These are phyloP conservation scores for Clarias macrocephalus DNA, from an alignment of 2,113 vertebrate species.

Conservation along the genomic window DNA sequence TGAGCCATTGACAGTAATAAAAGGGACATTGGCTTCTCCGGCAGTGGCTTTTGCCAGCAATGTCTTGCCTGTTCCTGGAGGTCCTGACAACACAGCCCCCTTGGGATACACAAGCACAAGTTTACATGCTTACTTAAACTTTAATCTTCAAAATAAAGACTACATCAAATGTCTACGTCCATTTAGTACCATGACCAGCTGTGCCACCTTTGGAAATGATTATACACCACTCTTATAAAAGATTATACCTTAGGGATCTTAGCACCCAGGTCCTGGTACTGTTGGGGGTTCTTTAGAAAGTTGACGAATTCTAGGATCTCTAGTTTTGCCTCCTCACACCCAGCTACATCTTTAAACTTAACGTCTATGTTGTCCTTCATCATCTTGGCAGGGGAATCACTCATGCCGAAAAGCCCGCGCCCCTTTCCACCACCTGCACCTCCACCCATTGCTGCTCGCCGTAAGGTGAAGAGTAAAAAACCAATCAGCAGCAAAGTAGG, in stretches of 20 bases:
- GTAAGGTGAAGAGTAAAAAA: slow-evolving; percentile 64
- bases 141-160: background rate
- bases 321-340: slow-evolving; percentile 73
- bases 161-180: background rate
- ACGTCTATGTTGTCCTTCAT: slow-evolving; percentile 62
- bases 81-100: slow-evolving; percentile 72
- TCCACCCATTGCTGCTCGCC: slow-evolving; percentile 62
- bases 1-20: slow-evolving; percentile 72
- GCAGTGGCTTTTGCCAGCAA: slow-evolving; percentile 71
- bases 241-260: slow-evolving; percentile 72
- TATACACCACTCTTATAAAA: background rate
- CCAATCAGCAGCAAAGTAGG: slow-evolving; percentile 66
- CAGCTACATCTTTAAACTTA: slow-evolving; percentile 69
- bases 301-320: slow-evolving; percentile 75
- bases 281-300: slow-evolving; percentile 73
- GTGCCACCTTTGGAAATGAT: background rate
- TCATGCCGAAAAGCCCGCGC: slow-evolving; percentile 65
- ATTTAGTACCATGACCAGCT: background rate
- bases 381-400: slow-evolving; percentile 70
- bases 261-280: slow-evolving; percentile 71
- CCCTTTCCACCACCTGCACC: slow-evolving; percentile 55
- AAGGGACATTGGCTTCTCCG: slow-evolving; percentile 72
- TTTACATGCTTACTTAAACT: background rate
- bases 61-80: slow-evolving; percentile 72
- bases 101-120: slow-evolving; percentile 44